phyloP scores from a whole-genome alignment of 2,797 vertebrate genomes.

The Pseudomugil gertrudae region DNA sequence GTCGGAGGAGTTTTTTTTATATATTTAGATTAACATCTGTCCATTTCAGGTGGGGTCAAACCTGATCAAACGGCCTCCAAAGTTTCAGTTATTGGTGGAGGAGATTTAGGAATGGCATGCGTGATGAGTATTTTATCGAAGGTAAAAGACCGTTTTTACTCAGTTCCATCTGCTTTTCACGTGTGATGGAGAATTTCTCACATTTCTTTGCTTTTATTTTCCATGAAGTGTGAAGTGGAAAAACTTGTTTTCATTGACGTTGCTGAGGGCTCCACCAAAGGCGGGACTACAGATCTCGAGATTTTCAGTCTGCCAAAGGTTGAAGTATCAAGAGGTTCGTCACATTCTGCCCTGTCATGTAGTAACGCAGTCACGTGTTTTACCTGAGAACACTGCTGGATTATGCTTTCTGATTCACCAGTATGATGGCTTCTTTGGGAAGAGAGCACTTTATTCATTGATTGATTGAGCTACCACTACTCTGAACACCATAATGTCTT shows the following conservation, averaged over 20 bases:
- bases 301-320: conserved; percentile 92
- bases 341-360: conserved; percentile 2
- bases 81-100: conserved; percentile 92
- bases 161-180: neutral
- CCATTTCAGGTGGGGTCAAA: conserved; percentile 62
- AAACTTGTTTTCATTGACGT: conserved; percentile 91
- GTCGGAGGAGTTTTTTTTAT: neutral
- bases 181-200: neutral
- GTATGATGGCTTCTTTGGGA: neutral
- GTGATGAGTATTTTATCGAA: conserved; percentile 91
- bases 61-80: conserved; percentile 76
- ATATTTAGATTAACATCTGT: neutral
- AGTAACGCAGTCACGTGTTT: neutral
- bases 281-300: conserved; percentile 90
- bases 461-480: neutral
- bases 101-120: conserved; percentile 92
- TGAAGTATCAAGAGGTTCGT: conserved; percentile 86
- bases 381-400: conserved; percentile 8
- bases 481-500: too few relatives aligned
- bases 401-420: neutral
- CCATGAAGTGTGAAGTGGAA: conserved; percentile 84
- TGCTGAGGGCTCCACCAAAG: conserved; percentile 87
- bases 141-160: conserved; percentile 68
- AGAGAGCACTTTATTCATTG: neutral
- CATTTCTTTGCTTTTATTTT: neutral